Base-by-base conservation (phyloP, 2,888 invertebrate genomes). In the Lapara coniferarum region DNA sequence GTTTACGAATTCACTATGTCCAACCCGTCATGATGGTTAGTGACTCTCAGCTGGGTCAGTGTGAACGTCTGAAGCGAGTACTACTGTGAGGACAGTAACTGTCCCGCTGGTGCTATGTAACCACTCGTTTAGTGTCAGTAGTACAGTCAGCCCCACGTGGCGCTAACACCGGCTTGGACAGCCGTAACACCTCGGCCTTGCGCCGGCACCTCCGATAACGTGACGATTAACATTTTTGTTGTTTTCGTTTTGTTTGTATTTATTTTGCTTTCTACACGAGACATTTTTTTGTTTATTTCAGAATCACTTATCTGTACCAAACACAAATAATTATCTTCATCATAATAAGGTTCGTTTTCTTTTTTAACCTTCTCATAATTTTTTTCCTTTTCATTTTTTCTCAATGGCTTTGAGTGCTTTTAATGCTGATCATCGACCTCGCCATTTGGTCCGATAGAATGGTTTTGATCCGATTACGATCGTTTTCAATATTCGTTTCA, bases 241-340 rank as follows among this genome's bases (percentile, higher is more conserved):
- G 86, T 87, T 87, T 86, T 85, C 86, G 84, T 88, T 90, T 78
- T 83, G 83, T 91, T 90, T 91, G 91, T 91, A 89, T 92, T 92
- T 94, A 94, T 94, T 94, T 95, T 94, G 93, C 95, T 94, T 93
- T 88, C 85, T 88, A 92, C 92, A 92, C 91, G 86, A 88, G 88
- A 89, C 90, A 88, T 91, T 91, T 92, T 25, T 90, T 92, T 95
- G 95, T 95, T 95, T 96, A 96, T 97, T 97, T 94, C 96, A 97
- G 97, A 96, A 96, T 95, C 97, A 96, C 96, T 96, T 97, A 95
- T 96, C 96, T 95, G 97, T 97, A 95, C 97, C 97, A 95, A 95
- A 96, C 95, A 96, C 96, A 95, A 96, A 96, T 96, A 97, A 96
- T 95, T 97, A 95, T 94, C 96, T 96, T 87, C 96, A 96, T 94